Evolutionary conservation across 2,797 vertebrate genomes (phyloP), one percentile per base, ranked within the genome.

Genomic region (Trichosurus vulpecula): DNA sequence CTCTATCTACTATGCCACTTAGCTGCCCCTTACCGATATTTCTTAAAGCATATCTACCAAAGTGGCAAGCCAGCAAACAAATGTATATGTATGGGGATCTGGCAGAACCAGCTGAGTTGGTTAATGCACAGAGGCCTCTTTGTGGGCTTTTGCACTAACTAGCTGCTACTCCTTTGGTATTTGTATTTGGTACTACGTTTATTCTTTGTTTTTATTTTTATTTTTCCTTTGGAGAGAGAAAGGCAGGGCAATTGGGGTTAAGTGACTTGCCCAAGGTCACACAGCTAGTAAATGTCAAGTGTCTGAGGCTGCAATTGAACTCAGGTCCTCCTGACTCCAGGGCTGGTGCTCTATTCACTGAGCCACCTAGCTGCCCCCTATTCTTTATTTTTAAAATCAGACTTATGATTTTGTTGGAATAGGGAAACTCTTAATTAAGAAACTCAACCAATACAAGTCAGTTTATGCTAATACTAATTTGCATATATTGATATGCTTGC

Each of bases 141-240:
- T 87, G 66, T 27, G 81, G 13, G 31, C 66, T 93, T 2, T 52
- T 19, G 35, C 41, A n/a, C n/a, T 58, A 54, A 94, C 0, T 54
- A 47, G 51, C 57, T 92, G 30, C 94, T 92, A 93, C 1, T 14
- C 10, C 47, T 95, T 92, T 35, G 66, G 81, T 57, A 31, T 47
- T 96, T 95, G 94, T 54, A 91, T 87, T 54, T 16, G 96, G 93
- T 55, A 53, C 35, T 41, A 29, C 54, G 61, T 31, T 92, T 90
- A 93, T 27, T 54, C 27, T n/a, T n/a, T n/a, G n/a, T n/a, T n/a
- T n/a, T n/a, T n/a, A n/a, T n/a, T n/a, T n/a, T n/a, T n/a, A n/a
- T n/a, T n/a, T n/a, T n/a, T n/a, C n/a, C n/a, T n/a, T n/a, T n/a
- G n/a, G n/a, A n/a, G n/a, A n/a, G n/a, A n/a, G n/a, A n/a, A n/a